phyloP scores from a whole-genome alignment of 2,888 invertebrate genomes.

The Iphiclides podalirius region DNA sequence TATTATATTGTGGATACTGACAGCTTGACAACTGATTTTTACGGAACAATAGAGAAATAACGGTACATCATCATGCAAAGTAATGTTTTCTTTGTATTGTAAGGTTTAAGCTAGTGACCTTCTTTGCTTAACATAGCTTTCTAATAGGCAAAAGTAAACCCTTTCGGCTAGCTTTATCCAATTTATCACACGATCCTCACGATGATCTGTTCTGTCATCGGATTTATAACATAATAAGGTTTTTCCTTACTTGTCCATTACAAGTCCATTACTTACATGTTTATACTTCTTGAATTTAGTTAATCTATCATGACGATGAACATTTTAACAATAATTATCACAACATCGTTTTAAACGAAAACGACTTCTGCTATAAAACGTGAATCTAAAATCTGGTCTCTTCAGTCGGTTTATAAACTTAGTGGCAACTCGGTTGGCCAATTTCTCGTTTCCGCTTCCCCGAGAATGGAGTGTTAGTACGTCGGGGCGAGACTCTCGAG shows the following conservation, averaged over 20 bases:
- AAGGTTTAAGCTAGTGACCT: constrained; percentile 2
- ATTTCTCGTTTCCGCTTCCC: constrained; percentile 30
- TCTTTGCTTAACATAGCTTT: not conserved
- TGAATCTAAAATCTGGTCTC: constrained; percentile 17
- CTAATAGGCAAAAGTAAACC: not conserved
- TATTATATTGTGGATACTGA: constrained; percentile 1
- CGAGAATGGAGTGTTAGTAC: constrained; percentile 28
- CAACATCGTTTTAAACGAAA: not conserved
- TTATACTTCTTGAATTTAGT: too few relatives aligned
- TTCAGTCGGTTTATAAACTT: constrained; percentile 17
- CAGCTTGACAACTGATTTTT: constrained; percentile 13
- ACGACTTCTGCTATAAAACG: not conserved
- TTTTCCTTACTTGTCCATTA: too few relatives aligned
- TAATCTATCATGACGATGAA: too few relatives aligned
- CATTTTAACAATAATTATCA: not conserved
- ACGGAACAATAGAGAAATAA: constrained; percentile 16
- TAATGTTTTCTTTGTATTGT: constrained; percentile 12
- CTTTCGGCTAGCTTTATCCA: not conserved
- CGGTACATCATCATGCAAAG: constrained; percentile 10
- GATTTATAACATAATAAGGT: too few relatives aligned
- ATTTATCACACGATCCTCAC: constrained; percentile 1
- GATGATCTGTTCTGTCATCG: not conserved
- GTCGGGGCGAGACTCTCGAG: constrained; percentile 6
- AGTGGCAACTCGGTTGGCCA: constrained; percentile 24
- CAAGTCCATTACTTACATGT: too few relatives aligned